Evolutionary conservation across 2,113 vertebrate genomes (phyloP), one percentile per base, ranked within the genome.

Genomic region (Anser brachyrhynchus): DNA sequence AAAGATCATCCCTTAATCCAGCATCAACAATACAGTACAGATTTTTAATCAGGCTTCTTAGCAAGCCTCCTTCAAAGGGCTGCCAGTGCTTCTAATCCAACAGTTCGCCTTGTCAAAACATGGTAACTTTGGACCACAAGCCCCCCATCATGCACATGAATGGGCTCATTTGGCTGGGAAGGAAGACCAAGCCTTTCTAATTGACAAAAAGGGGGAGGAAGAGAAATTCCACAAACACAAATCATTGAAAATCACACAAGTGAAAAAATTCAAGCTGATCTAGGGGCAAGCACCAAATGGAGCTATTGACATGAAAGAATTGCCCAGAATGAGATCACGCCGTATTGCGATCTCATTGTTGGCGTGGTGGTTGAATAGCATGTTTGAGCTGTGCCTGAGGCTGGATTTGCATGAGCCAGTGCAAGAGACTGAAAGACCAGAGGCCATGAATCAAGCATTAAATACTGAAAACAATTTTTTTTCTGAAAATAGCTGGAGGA

Each of bases 21-120:
- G 54, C 29, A 69, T 44, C 69, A 87, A 61, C 31, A 69, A 69
- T 9, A 81, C 2, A 52, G 9, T 1, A 1, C 46, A 70, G 2
- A 20, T 61, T 74, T 91, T 78, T 59, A 57, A 49, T 39, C 9
- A 66, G 33, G 22, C 16, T 64, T 74, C 31, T 92, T 80, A 94
- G 71, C 26, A 57, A 85, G 55, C 35, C 35, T 66, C 70, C 54
- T 58, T 66, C 52, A 69, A 91, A 79, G 41, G 58, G 51, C 70
- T 93, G 80, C 72, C 91, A 94, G 69, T 43, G 65, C 58, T 44
- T 11, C 76, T 87, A 91, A 83, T 54, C 46, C 78, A 66, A 37
- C 70, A 78, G 59, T 52, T 41, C 65, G 25, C 9, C 58, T 43
- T 73, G 87, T 89, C 93, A 89, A 90, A 96, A 95, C 89, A 67